Evolutionary conservation across 2,113 vertebrate species (phyloP), one percentile per base, ranked within the genome.

Genomic region (Guaruba guarouba): DNA sequence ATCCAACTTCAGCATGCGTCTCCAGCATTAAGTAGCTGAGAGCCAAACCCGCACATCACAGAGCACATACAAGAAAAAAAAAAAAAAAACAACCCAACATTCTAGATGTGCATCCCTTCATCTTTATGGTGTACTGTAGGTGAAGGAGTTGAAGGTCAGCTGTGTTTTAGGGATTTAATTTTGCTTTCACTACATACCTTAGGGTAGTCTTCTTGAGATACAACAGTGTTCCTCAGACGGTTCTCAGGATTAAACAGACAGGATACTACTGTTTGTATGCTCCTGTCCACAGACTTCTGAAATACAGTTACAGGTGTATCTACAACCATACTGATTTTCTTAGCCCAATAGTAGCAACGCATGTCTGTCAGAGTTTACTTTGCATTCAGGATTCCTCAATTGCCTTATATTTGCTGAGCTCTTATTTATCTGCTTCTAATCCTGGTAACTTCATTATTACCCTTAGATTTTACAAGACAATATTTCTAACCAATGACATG

Each of bases 241-340:
- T 94, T 98, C 86, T 98, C 98, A 70, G 97, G 94, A 93, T 97
- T 97, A 95, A 97, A 97, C 8, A 98, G 86, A 94, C 98, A 98
- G 43, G 98, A 98, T 43, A 98, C 92, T 39, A 98, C 91, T 5
- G 98, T 98, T 81, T 98, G 98, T 93, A 98, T 98, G 91, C 98
- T 98, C 92, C 97, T 96, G 80, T 98, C 98, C 97, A 98, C 98
- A 88, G 95, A 98, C 90, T 98, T 98, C 98, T 98, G 96, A 97
- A 98, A 98, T 27, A 97, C 18, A 97, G 84, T 96, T 82, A 92
- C 0, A 95, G n/a, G 48, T 39, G 12, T 28, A 43, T 55, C 49
- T 90, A 43, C 20, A 96, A 80, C 43, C 92, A 29, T 27, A 94
- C 31, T 71, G 4, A 43, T n/a, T 49, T 68, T 66, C 79, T 81